Percentiles rank a stretch among this genome's conserved stretches.
Evolutionary conservation across 2,888 invertebrate genomes (phyloP).

Genomic region (Hypsopygia costalis): DNA sequence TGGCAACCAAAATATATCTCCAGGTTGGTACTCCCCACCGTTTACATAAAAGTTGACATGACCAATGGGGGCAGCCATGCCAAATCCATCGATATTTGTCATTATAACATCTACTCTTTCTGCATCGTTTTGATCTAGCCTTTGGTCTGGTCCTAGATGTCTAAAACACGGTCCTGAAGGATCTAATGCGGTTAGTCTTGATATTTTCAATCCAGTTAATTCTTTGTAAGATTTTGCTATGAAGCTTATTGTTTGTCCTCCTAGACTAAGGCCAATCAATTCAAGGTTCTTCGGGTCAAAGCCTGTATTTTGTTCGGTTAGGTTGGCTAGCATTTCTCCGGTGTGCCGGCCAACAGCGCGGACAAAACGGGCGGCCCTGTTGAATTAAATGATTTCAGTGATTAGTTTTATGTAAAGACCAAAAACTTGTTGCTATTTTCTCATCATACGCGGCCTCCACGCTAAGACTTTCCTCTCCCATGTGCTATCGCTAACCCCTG

Average conservation of each 20-base stretch:
- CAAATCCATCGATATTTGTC: conserved; percentile 27
- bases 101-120: conserved; percentile 26
- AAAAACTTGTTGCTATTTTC: too few relatives aligned
- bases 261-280: conserved; percentile 24
- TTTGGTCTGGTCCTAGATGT: conserved; percentile 22
- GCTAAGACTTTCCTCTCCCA: too few relatives aligned
- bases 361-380: conserved; percentile 18
- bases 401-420: too few relatives aligned
- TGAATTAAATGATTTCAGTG: conserved; percentile 7
- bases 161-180: conserved; percentile 29
- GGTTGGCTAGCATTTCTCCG: conserved; percentile 24
- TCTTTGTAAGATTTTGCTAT: conserved; percentile 23
- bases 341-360: conserved; percentile 21
- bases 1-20: conserved; percentile 25
- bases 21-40: conserved; percentile 23
- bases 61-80: conserved; percentile 23
- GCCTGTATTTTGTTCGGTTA: conserved; percentile 15
- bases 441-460: too few relatives aligned
- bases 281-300: conserved; percentile 25
- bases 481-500: too few relatives aligned
- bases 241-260: conserved; percentile 26
- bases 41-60: conserved; percentile 21
- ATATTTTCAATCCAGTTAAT: conserved; percentile 25
- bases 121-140: conserved; percentile 27
- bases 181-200: conserved; percentile 24